phyloP scores from a whole-genome alignment of 2,797 vertebrate species.

The Channa striata region DNA sequence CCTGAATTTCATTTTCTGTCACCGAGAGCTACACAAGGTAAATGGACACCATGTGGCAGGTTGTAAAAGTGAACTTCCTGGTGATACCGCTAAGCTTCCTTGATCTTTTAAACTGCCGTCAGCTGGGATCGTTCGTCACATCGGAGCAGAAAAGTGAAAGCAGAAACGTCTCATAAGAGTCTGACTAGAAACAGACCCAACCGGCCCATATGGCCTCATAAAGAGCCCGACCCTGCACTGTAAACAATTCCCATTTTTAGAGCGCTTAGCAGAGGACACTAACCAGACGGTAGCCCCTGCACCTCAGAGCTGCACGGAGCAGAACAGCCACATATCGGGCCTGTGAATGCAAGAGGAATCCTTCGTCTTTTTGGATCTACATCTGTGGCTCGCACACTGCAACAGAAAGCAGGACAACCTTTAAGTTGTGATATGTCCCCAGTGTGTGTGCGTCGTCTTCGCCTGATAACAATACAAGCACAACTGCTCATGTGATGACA shows the following conservation, averaged over 20 bases:
- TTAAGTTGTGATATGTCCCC: neutral
- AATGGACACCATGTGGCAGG: slow-evolving; percentile 63
- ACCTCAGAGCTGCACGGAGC: neutral
- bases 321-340: neutral
- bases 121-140: slow-evolving; percentile 61
- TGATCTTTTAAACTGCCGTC: slow-evolving; percentile 51
- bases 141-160: slow-evolving; percentile 65
- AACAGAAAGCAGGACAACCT: neutral
- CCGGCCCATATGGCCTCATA: slow-evolving; percentile 43
- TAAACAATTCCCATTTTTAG: slow-evolving; percentile 74
- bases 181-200: slow-evolving; percentile 76
- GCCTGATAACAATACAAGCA: slow-evolving; percentile 20
- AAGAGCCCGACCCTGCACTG: slow-evolving; percentile 57
- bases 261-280: slow-evolving; percentile 46
- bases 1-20: slow-evolving; percentile 34
- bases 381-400: slow-evolving; percentile 12
- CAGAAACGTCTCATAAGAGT: slow-evolving; percentile 54
- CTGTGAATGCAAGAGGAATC: neutral
- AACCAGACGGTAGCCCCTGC: slow-evolving; percentile 48
- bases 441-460: neutral
- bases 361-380: slow-evolving; percentile 19
- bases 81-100: slow-evolving; percentile 30
- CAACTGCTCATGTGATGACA: neutral
- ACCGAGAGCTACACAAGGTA: slow-evolving; percentile 28
- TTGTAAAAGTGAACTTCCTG: slow-evolving; percentile 34